phyloP scores from a whole-genome alignment of 2,888 invertebrate genomes.

The Galerucella nymphaeae region DNA sequence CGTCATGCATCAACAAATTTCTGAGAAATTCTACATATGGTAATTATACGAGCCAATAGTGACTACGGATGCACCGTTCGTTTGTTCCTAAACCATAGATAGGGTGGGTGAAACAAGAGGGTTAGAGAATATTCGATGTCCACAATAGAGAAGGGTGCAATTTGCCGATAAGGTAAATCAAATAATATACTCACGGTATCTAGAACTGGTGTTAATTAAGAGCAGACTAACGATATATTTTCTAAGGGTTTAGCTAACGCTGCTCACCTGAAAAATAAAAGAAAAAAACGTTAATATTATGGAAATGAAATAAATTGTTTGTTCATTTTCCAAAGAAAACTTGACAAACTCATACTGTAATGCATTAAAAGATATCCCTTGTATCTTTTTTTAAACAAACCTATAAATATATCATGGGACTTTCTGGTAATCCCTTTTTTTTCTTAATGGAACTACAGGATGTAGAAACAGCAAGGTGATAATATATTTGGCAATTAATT shows the following conservation, averaged over 20 bases:
- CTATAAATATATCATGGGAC: conserved; percentile 37
- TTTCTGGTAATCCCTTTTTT: conserved; percentile 38
- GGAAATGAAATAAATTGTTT: background rate
- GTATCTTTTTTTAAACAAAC: conserved; percentile 29
- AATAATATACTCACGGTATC: conserved; percentile 62
- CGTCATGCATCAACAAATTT: conserved; percentile 3
- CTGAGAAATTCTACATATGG: conserved; percentile 36
- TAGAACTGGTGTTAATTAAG: conserved; percentile 63
- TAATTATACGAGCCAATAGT: conserved; percentile 62
- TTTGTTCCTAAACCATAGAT: conserved; percentile 25
- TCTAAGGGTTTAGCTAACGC: conserved; percentile 49
- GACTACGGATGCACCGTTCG: conserved; percentile 53
- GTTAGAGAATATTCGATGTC: conserved; percentile 12
- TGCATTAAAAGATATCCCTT: conserved; percentile 31
- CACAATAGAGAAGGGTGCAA: conserved; percentile 37
- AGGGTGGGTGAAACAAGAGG: conserved; percentile 11
- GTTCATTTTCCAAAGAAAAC: background rate
- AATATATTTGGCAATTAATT: conserved; percentile 59
- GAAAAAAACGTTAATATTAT: background rate
- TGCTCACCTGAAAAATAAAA: conserved; percentile 60
- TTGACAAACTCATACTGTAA: conserved; percentile 27
- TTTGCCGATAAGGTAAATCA: conserved; percentile 53
- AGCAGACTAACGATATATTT: conserved; percentile 54
- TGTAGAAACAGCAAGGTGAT: conserved; percentile 49
- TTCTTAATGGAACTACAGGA: conserved; percentile 48